Base-by-base conservation (phyloP, 1,140 invertebrate genomes). In the Sarcophaga peregrina region DNA sequence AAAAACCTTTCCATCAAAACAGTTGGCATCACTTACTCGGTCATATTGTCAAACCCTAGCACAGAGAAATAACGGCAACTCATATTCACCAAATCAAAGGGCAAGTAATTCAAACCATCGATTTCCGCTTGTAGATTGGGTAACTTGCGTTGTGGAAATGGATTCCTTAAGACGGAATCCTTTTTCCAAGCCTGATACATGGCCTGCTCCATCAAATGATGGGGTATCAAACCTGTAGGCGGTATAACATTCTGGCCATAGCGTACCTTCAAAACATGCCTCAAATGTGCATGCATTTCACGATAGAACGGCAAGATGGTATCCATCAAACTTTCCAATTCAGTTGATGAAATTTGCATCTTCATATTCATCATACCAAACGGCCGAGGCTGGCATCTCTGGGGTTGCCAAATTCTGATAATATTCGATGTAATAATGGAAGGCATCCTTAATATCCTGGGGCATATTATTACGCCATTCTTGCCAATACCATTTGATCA, bases 211-310 rank as follows among this genome's bases (percentile, higher is more conserved):
- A 96, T 88, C 4, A 98, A 90, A 93, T 98, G 97, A 1, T 96
- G 96, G 0, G 97, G 97, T 83, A 98, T 96, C 0, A 95, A 95
- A 20, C 95, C 95, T 72, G 92, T 92, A 9, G 92, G 92, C 1
- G 93, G 92, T 1, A 95, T 91, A 0, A 95, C 89, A 8, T 92
- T 86, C 48, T 93, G 92, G 0, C 95, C 95, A 87, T 96, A 96
- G 85, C 94, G 93, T 85, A 94, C 91, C 8, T 93, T 90, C 8
- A 98, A 91, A 82, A 94, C 92, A 74, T 92, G 91, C 50, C 96
- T 91, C 0, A 97, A 95, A 86, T 97, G 98, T 0, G 96, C 95
- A 86, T 98, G 97, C 0, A 98, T 86, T 90, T 97, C 93, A 62
- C 95, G 88, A 87, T 98, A 98, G 1, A 98, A 90, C 0, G 96